Evolutionary conservation across 2,113 vertebrate species (phyloP), one percentile per base, ranked within the genome.

Genomic region (Ardeotis arabs): DNA sequence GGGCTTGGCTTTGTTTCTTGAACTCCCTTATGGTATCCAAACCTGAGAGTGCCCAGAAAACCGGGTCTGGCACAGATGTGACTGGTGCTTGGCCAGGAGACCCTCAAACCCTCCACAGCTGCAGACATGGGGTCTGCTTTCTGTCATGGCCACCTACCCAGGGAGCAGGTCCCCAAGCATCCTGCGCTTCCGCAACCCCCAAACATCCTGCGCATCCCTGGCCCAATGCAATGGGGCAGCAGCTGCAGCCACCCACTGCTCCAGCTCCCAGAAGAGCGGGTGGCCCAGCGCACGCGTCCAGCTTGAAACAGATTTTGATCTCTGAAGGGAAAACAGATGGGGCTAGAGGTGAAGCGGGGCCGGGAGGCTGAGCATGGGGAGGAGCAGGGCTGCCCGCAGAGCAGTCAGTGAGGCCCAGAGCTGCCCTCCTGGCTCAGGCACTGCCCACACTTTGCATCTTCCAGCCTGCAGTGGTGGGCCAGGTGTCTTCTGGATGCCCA

Each of bases 271-370:
- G 56, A 66, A 91, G 90, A 95, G 79, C 27, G 12, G 3, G 49
- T 69, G 39, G 6, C 60, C 70, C 49, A 55, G 50, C 3, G 0
- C 85, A n/a, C 63, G 44, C 84, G 92, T 95, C 56, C 85, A 76
- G 72, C 93, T 59, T 60, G 45, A 93, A 97, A 93, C 73, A 94
- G 95, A 93, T 96, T 82, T 52, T 95, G 93, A 86, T 93, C 93
- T 95, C 93, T 58, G 72, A 68, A 93, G 86, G 91, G 93, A 80
- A 93, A 97, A 58, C 93, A 96, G 95, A 82, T 84, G 87, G 87
- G 14, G 84, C 53, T 39, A 74, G 73, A 68, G 86, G 55, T 39
- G 75, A 69, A 18, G 47, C 15, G 3, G 56, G 21, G 35, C 39
- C 4, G 4, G 45, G 60, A 59, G 49, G n/a, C 25, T 31, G 49